Evolutionary conservation across 2,888 invertebrate species (phyloP).

Genomic region (Tricholauxania praeusta): DNA sequence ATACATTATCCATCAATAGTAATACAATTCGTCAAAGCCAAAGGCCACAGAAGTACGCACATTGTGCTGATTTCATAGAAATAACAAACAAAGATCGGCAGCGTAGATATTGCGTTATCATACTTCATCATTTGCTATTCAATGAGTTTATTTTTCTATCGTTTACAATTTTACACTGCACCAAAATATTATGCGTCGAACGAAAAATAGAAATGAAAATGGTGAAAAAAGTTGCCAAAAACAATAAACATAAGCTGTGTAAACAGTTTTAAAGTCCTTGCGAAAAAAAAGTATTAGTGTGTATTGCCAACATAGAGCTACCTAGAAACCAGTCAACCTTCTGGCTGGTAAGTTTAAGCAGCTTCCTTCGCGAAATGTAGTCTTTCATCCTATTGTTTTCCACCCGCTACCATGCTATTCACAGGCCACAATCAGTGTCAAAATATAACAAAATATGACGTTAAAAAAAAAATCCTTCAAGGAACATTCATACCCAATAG

Average conservation of each 20-base stretch:
- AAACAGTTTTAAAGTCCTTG: constrained; percentile 16
- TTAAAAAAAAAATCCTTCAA: constrained; percentile 17
- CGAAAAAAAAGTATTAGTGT: background rate
- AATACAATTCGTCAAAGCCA: too few relatives aligned
- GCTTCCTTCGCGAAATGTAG: background rate
- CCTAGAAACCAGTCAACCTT: background rate
- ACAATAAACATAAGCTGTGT: constrained; percentile 19
- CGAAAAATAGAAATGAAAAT: background rate
- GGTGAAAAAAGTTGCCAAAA: background rate
- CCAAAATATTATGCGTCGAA: background rate
- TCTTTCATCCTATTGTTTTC: background rate
- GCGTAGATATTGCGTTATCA: too few relatives aligned
- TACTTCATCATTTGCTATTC: constrained; percentile 15
- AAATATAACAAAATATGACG: constrained; percentile 28
- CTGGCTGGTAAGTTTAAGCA: background rate
- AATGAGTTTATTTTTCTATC: constrained; percentile 26
- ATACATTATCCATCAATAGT: too few relatives aligned
- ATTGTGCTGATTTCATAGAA: background rate
- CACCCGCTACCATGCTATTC: background rate
- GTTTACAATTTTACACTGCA: constrained; percentile 2
- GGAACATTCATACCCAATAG: background rate
- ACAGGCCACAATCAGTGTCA: constrained; percentile 31
- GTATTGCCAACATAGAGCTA: constrained; percentile 1
- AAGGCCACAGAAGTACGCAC: background rate
- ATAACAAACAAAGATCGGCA: too few relatives aligned